A percentile compares a stretch with the other conserved stretches of the same genome.
phyloP scores from a whole-genome alignment of 2,113 vertebrate species.

The Rostratula benghalensis region DNA sequence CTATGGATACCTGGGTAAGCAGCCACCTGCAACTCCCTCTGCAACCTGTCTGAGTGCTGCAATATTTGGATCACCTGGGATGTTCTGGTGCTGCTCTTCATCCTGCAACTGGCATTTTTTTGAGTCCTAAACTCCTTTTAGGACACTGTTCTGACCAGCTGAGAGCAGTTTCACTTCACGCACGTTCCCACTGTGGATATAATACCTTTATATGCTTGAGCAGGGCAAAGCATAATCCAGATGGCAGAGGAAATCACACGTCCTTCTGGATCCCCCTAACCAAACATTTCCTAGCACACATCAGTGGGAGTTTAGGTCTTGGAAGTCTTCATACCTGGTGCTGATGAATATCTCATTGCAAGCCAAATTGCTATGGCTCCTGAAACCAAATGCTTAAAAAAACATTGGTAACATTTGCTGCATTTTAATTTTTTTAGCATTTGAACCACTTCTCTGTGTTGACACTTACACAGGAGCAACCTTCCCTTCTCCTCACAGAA shows the following conservation, averaged over 20 bases:
- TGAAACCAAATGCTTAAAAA: neutral
- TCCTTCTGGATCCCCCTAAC: neutral
- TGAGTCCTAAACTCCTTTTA: neutral
- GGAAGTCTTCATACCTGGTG: neutral
- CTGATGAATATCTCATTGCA: neutral
- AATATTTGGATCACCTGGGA: rapidly evolving
- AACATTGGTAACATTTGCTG: neutral
- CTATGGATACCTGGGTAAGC: neutral
- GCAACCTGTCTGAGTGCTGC: neutral
- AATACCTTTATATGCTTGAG: neutral
- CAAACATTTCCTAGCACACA: neutral
- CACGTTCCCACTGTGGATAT: rapidly evolving
- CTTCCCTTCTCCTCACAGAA: neutral
- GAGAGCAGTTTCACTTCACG: neutral
- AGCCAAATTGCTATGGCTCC: neutral
- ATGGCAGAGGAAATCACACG: rapidly evolving
- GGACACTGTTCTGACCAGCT: neutral
- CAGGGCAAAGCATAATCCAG: neutral
- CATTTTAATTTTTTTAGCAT: neutral
- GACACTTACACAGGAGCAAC: neutral
- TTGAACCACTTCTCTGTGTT: neutral
- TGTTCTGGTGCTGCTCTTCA: neutral
- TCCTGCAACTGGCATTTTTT: neutral
- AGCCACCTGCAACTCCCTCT: neutral
- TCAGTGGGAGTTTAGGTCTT: neutral